Evolutionary conservation across 2,113 vertebrate species (phyloP), one percentile per base, ranked within the genome.

Genomic region (Atlantisia rogersi): DNA sequence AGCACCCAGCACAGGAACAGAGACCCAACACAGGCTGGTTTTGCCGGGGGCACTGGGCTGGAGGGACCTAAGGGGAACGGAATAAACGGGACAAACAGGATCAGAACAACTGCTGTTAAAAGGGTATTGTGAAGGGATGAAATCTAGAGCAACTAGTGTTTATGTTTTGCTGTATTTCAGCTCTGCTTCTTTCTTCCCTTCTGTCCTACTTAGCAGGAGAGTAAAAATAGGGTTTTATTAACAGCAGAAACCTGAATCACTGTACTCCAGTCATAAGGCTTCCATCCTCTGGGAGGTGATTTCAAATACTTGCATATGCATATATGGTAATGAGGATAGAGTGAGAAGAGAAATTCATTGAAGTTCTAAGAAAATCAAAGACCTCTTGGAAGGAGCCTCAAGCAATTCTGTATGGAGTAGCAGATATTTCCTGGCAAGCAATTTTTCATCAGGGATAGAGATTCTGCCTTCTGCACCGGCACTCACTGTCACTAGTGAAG

Each of bases 191-290:
- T 78, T 85, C 90, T 87, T 65, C 59, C 78, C 87, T 95, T 81
- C 92, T 92, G 95, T 86, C 96, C 97, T 97, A 96, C 95, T 97
- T 97, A 96, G 32, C 82, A 93, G 80, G 69, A 90, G 82, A 96
- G 74, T 96, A 96, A 97, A 97, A 97, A 97, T 94, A 97, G 95
- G 88, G 59, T 95, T 96, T 94, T 95, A 96, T 95, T 95, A 94
- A 95, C 83, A 95, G 92, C 86, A 92, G 92, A 95, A 97, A 95
- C 94, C 96, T 97, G 97, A 93, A 96, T 97, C 88, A 94, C 94
- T 96, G 93, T 86, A 95, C 88, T 96, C 92, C 52, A 96, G 89
- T 87, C 91, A 86, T 94, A 92, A 93, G 67, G 96, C 94, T 76
- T 94, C 90, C 86, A 81, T 95, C 96, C 95, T 95, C 95, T 18